phyloP scores from a whole-genome alignment of 2,113 vertebrate species.

The Arvicanthis niloticus region DNA sequence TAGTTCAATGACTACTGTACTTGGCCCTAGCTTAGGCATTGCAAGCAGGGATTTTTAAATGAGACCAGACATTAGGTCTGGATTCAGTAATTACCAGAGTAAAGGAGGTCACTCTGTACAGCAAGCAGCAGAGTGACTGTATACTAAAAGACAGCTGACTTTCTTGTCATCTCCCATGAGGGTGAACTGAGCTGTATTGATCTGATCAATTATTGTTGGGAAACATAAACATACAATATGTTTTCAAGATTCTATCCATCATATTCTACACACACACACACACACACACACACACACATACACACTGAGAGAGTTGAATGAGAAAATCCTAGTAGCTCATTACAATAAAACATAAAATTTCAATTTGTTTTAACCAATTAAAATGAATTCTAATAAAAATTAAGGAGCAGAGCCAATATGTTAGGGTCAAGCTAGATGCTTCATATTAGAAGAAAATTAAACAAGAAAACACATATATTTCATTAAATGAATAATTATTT shows the following conservation, averaged over 20 bases:
- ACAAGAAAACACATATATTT: background rate
- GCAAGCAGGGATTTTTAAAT: slow-evolving; percentile 79
- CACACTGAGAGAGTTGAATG: background rate
- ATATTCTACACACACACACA: background rate
- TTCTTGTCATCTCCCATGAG: slow-evolving; percentile 73
- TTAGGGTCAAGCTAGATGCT: background rate
- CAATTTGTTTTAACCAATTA: slow-evolving; percentile 1
- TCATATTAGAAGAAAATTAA: background rate
- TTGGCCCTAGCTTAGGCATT: slow-evolving; percentile 83
- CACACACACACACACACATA: background rate
- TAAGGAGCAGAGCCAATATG: background rate
- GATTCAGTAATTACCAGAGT: slow-evolving; percentile 81
- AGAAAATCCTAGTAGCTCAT: background rate
- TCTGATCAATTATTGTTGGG: slow-evolving; percentile 73
- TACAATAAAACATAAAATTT: slow-evolving; percentile 9
- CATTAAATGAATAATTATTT: background rate
- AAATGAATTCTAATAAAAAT: background rate
- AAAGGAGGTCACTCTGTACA: slow-evolving; percentile 76
- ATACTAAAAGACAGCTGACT: slow-evolving; percentile 83
- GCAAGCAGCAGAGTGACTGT: slow-evolving; percentile 81
- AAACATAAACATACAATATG: slow-evolving; percentile 62
- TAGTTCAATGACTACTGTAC: slow-evolving; percentile 82
- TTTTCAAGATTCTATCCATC: slow-evolving; percentile 53
- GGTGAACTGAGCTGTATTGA: slow-evolving; percentile 69
- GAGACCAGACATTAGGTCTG: slow-evolving; percentile 82